Conservation (phyloP, 2,797 vertebrate species). For the Sebastes minor region DNA sequence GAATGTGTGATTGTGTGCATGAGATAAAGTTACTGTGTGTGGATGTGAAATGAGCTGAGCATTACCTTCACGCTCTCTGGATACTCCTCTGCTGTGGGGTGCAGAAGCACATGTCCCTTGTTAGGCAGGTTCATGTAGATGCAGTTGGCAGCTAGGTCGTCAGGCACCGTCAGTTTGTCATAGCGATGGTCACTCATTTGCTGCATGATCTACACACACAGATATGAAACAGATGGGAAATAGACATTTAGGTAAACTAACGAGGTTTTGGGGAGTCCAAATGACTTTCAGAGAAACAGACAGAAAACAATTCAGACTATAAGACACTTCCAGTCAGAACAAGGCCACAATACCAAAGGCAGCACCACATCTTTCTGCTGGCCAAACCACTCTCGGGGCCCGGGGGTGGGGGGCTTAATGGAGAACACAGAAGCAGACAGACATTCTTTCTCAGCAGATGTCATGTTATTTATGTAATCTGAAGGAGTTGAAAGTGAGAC, state of each 20-base stretch:
- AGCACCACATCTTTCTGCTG: constrained; percentile 31
- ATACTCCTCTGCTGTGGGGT: constrained; percentile 88
- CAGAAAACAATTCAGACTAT: constrained; percentile 36
- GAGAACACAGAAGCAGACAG: constrained; percentile 73
- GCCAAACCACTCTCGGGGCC: constrained; percentile 51
- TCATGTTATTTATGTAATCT: constrained; percentile 82
- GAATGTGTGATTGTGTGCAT: not conserved
- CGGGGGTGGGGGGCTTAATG: constrained; percentile 51
- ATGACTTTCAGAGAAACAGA: constrained; percentile 28
- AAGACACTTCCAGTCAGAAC: constrained; percentile 29
- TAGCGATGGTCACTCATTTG: constrained; percentile 98
- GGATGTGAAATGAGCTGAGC: not conserved
- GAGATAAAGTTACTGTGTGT: not conserved
- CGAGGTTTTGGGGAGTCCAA: not conserved
- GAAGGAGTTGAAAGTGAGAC: constrained; percentile 58
- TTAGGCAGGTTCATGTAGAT: constrained; percentile 92
- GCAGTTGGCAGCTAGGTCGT: constrained; percentile 93
- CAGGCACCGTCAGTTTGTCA: constrained; percentile 94
- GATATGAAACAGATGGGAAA: constrained; percentile 19
- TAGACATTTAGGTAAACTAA: not conserved
- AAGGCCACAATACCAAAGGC: constrained; percentile 43
- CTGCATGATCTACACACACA: constrained; percentile 90
- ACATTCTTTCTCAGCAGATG: constrained; percentile 78
- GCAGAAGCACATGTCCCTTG: constrained; percentile 93
- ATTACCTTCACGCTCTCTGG: constrained; percentile 93